These are phyloP conservation scores for Martes martes DNA, from an alignment of 2,113 vertebrate genomes.

Conservation along the genomic window DNA sequence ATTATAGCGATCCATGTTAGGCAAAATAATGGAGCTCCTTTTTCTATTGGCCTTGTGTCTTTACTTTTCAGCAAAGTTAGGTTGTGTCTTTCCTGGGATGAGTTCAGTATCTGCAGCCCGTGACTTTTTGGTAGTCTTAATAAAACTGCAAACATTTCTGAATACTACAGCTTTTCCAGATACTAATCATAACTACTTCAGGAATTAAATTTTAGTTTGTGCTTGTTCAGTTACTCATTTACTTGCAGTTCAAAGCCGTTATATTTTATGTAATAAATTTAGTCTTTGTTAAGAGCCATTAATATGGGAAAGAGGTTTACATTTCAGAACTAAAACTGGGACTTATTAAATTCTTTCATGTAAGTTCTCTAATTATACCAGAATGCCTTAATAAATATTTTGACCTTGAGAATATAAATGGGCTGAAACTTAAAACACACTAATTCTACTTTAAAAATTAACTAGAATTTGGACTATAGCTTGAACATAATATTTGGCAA, in stretches of 20 bases:
- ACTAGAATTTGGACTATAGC: background rate
- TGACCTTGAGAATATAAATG: background rate
- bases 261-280: background rate
- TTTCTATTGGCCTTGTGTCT: background rate
- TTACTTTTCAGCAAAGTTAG: background rate
- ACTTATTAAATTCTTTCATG: slow-evolving; percentile 9
- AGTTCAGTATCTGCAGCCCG: background rate
- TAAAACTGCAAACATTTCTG: background rate
- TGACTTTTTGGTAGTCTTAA: background rate
- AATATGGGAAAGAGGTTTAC: background rate
- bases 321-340: background rate
- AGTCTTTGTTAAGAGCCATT: background rate
- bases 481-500: background rate
- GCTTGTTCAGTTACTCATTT: background rate
- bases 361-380: background rate
- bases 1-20: background rate
- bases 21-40: background rate
- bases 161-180: background rate
- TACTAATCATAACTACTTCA: background rate
- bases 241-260: background rate
- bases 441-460: background rate
- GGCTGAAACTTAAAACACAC: background rate
- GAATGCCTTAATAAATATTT: background rate
- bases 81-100: background rate
- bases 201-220: background rate